These are phyloP conservation scores for Ictidomys tridecemlineatus DNA, from an alignment of 2,113 vertebrate species.

Conservation along the genomic window DNA sequence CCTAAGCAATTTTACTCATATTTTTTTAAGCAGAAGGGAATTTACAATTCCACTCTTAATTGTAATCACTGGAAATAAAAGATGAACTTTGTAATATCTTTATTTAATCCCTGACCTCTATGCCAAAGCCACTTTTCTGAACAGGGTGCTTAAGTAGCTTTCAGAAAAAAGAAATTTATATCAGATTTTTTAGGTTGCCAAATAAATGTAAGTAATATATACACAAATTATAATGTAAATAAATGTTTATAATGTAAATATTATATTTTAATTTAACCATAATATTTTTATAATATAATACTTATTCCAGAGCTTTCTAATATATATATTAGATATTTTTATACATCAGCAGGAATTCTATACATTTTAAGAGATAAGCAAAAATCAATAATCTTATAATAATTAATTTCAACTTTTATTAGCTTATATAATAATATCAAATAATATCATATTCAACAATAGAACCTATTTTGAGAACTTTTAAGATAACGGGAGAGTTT, in stretches of 20 bases:
- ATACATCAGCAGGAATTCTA: neutral
- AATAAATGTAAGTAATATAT: neutral
- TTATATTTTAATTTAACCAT: too few relatives aligned
- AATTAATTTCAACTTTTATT: conserved; percentile 48
- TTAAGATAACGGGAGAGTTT: neutral
- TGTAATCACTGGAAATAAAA: conserved; percentile 12
- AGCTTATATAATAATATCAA: neutral
- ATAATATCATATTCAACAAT: neutral
- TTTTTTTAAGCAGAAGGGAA: neutral
- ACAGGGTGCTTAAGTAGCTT: neutral
- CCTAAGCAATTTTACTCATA: neutral
- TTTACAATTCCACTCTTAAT: neutral
- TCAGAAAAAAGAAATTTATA: conserved; percentile 31
- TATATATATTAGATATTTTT: too few relatives aligned
- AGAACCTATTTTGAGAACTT: conserved; percentile 36
- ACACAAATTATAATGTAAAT: too few relatives aligned
- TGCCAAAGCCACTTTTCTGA: conserved; percentile 30
- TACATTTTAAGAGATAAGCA: neutral
- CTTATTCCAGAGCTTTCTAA: too few relatives aligned
- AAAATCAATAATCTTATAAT: neutral
- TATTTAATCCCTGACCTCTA: neutral
- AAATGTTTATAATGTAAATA: too few relatives aligned
- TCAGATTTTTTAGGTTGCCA: neutral
- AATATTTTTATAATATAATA: too few relatives aligned
- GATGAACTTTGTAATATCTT: conserved; percentile 23